These are phyloP conservation scores for Dysidea cf. avara DNA, from an alignment of 37 sponge, comb jelly and placozoan genomes.

Conservation along the genomic window DNA sequence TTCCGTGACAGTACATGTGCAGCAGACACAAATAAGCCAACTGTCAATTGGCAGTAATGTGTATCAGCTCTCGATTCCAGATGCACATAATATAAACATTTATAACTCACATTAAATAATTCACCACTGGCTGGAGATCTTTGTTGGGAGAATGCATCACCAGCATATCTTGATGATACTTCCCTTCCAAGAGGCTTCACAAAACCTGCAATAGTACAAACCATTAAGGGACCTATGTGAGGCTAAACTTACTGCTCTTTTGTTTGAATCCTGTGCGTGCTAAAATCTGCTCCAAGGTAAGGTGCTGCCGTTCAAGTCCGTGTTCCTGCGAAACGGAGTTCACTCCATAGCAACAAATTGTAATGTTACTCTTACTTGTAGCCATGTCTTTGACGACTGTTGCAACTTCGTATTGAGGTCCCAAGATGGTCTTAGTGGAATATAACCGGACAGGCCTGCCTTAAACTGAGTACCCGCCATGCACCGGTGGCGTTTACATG, in stretches of 20 bases:
- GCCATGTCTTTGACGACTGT: conserved; percentile 48
- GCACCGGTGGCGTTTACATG: too few species aligned
- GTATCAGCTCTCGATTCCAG: too few species aligned
- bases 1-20: too few species aligned
- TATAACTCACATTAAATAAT: too few species aligned
- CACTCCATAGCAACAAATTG: not conserved
- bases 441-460: not conserved
- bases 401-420: conserved; percentile 11
- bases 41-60: too few species aligned
- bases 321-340: conserved; percentile 28
- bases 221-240: not conserved
- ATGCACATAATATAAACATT: too few species aligned
- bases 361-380: conserved; percentile 29
- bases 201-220: conserved; percentile 19
- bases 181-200: conserved; percentile 13
- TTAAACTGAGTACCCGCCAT: too few species aligned
- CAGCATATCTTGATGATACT: conserved; percentile 58
- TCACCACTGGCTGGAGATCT: too few species aligned
- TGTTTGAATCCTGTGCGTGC: conserved; percentile 67
- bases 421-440: conserved; percentile 25
- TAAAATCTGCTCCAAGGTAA: conserved; percentile 53
- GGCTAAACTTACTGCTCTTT: conserved; percentile 26
- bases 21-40: too few species aligned
- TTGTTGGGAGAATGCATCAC: conserved; percentile 52
- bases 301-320: conserved; percentile 30